Conservation (phyloP, 1,140 invertebrate species). For the Meloidogyne floridensis region DNA sequence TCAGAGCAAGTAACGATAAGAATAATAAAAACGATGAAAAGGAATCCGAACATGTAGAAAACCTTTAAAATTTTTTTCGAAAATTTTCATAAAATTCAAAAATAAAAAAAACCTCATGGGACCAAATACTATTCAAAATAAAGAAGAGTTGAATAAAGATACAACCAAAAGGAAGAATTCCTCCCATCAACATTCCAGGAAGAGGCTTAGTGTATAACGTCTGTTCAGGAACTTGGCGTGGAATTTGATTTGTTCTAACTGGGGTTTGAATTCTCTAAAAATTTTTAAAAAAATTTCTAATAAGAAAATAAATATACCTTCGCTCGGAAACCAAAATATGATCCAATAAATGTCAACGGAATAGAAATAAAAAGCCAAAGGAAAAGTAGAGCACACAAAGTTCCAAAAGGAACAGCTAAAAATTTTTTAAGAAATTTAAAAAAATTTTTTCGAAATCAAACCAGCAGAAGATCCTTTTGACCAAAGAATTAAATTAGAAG, state of each 20-base stretch:
- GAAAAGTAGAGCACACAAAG: conserved; percentile 90
- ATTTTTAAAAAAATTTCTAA: not conserved
- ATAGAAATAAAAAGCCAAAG: conserved; percentile 98
- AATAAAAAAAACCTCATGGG: conserved; percentile 63
- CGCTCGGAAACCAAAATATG: conserved; percentile 97
- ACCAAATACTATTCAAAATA: conserved; percentile 96
- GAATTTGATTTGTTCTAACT: conserved; percentile 96
- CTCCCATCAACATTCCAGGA: conserved; percentile 87
- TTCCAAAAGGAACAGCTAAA: conserved; percentile 87
- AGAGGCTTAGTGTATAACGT: conserved; percentile 92
- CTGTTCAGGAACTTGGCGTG: conserved; percentile 94
- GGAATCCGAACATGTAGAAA: conserved; percentile 99
- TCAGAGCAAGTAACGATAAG: conserved; percentile 96
- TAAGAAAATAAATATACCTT: conserved; percentile 68
- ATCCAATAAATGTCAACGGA: conserved; percentile 93
- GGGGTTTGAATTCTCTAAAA: conserved; percentile 79
- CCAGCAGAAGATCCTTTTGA: conserved; percentile 84
- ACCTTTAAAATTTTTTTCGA: conserved; percentile 72
- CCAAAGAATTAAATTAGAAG: conserved; percentile 95
- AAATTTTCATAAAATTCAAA: not conserved
- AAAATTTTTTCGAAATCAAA: not conserved
- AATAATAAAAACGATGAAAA: conserved; percentile 95
- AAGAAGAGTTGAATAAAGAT: conserved; percentile 99
- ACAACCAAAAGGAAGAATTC: conserved; percentile 95
- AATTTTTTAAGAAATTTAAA: not conserved